Percentiles rank a stretch among this genome's conserved stretches.
These are phyloP conservation scores for Geodia barretti DNA, from an alignment of 37 sponge, comb jelly and placozoan genomes.

Conservation along the genomic window DNA sequence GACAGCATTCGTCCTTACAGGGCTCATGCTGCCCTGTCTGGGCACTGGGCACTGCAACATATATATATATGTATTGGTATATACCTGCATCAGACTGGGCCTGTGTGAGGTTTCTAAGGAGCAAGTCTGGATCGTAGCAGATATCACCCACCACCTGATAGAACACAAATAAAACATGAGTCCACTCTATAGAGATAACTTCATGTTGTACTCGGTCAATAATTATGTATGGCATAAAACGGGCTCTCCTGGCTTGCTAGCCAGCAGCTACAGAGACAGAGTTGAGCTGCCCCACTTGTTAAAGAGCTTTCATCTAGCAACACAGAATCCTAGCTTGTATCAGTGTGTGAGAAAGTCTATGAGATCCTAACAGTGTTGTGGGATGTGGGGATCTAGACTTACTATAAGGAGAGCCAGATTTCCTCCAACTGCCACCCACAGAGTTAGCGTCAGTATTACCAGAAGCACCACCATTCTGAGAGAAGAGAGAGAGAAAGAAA, in stretches of 20 bases:
- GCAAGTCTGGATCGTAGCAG: slow-evolving; percentile 53
- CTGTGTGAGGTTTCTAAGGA: slow-evolving; percentile 47
- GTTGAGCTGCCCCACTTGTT: too few relatives aligned
- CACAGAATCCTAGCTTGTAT: too few relatives aligned
- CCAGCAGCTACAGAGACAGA: too few relatives aligned
- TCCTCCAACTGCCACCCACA: slow-evolving; percentile 51
- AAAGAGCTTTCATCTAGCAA: too few relatives aligned
- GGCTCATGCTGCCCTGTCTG: too few relatives aligned
- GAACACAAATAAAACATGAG: background rate
- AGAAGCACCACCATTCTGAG: slow-evolving; percentile 35
- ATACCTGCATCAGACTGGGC: background rate
- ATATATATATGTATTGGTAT: too few relatives aligned
- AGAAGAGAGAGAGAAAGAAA: too few relatives aligned
- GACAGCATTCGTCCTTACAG: too few relatives aligned
- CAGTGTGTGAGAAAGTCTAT: slow-evolving; percentile 2
- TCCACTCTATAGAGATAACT: background rate
- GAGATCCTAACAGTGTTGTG: background rate
- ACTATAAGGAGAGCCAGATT: slow-evolving; percentile 42
- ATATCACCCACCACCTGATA: slow-evolving; percentile 45
- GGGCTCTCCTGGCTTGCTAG: too few relatives aligned
- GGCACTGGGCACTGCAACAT: too few relatives aligned
- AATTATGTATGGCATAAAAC: slow-evolving; percentile 1
- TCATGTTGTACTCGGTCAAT: background rate
- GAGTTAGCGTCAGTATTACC: slow-evolving; percentile 9
- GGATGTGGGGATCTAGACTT: background rate